Percentiles rank a stretch among this genome's conserved stretches.
Evolutionary conservation across 2,888 invertebrate genomes (phyloP).

Genomic region (Camponotus fellah): DNA sequence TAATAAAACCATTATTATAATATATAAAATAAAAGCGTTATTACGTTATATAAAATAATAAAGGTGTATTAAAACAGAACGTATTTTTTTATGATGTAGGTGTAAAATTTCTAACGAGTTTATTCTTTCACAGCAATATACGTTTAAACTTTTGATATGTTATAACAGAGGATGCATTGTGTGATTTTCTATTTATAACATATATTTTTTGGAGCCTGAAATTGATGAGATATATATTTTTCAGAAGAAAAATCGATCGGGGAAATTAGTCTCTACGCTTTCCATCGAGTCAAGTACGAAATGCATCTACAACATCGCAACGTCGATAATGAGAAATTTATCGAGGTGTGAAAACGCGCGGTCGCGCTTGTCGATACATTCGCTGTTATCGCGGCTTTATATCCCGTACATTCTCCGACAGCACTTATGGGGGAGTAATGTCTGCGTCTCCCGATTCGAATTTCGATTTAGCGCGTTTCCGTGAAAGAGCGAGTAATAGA

Average conservation of each 20-base stretch:
- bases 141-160: not conserved
- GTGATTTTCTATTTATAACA: not conserved
- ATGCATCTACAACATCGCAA: constrained; percentile 4
- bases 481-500: constrained; percentile 54
- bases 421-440: constrained; percentile 33
- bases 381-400: constrained; percentile 45
- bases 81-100: not conserved
- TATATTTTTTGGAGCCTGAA: no score
- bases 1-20: not conserved
- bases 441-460: constrained; percentile 60
- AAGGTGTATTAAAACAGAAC: not conserved
- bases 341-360: constrained; percentile 32
- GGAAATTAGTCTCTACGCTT: not conserved
- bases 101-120: not conserved
- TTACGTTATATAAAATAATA: not conserved
- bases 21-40: not conserved
- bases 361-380: constrained; percentile 50
- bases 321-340: constrained; percentile 51
- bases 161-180: not conserved
- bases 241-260: not conserved
- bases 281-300: not conserved
- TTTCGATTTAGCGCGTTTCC: constrained; percentile 68
- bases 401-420: constrained; percentile 25
- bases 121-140: not conserved
- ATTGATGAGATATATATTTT: not conserved